Evolutionary conservation across 2,113 vertebrate species (phyloP).

Genomic region (Elanus axillaris): DNA sequence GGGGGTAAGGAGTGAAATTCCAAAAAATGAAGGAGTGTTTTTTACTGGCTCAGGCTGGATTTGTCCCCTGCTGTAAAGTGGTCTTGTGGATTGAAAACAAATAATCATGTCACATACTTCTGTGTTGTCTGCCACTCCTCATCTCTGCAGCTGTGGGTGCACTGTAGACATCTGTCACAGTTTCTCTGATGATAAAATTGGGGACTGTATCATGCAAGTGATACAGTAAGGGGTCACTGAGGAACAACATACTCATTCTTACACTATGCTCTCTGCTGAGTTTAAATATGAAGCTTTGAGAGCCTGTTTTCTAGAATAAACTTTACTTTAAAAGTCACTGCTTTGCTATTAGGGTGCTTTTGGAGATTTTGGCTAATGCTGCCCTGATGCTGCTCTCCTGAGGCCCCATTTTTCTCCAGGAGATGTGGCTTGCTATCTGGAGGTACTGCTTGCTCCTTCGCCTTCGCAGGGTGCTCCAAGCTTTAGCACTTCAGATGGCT

Average conservation of each 20-base stretch:
- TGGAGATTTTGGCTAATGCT: not conserved
- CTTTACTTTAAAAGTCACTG: not conserved
- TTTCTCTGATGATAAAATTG: not conserved
- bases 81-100: not conserved
- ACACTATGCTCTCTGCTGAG: not conserved
- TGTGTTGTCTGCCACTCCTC: not conserved
- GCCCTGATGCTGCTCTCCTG: not conserved
- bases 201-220: not conserved
- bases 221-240: not conserved
- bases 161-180: not conserved
- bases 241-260: accelerated
- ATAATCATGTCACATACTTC: not conserved
- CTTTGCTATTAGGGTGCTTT: not conserved
- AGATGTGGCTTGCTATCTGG: not conserved
- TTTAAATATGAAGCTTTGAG: not conserved
- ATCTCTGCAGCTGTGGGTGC: not conserved
- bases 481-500: not conserved
- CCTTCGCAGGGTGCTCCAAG: accelerated
- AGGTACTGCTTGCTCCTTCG: not conserved
- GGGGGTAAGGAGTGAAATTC: not conserved
- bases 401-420: not conserved
- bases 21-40: not conserved
- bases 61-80: not conserved
- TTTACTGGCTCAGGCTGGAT: not conserved
- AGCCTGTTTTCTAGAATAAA: not conserved